phyloP scores from a whole-genome alignment of 1,140 invertebrate genomes.

The Ganaspis sp. region DNA sequence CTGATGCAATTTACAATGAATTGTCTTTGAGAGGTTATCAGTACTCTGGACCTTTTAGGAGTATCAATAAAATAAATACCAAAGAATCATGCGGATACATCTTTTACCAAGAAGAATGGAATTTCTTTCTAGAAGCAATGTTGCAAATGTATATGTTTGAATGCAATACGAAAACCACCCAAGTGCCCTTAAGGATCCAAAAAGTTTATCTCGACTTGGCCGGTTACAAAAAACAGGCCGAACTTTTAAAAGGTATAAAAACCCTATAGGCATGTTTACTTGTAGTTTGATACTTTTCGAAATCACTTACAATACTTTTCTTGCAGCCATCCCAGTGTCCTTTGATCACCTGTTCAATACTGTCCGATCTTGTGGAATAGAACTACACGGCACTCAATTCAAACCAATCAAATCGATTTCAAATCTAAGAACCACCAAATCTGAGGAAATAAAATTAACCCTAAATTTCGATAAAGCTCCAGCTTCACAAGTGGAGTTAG shows the following conservation, averaged over 20 bases:
- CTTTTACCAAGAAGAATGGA: slow-evolving; percentile 87
- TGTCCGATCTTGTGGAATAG: slow-evolving; percentile 83
- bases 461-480: neutral
- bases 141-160: slow-evolving; percentile 88
- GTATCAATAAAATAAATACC: slow-evolving; percentile 76
- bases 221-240: slow-evolving; percentile 80
- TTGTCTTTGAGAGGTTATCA: slow-evolving; percentile 91
- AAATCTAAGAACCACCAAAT: slow-evolving; percentile 78
- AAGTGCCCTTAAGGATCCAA: slow-evolving; percentile 69
- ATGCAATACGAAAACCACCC: slow-evolving; percentile 82
- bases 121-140: slow-evolving; percentile 92
- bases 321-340: slow-evolving; percentile 67
- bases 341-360: slow-evolving; percentile 70
- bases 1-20: slow-evolving; percentile 95
- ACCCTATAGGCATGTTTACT: too few relatives aligned
- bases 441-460: slow-evolving; percentile 80
- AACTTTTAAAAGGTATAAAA: too few relatives aligned
- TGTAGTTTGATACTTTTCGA: neutral
- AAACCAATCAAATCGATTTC: slow-evolving; percentile 83
- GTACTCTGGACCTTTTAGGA: slow-evolving; percentile 87
- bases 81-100: slow-evolving; percentile 73
- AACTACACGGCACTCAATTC: slow-evolving; percentile 87
- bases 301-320: too few relatives aligned
- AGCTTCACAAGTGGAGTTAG: neutral
- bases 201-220: slow-evolving; percentile 66